A percentile compares a stretch with the other conserved stretches of the same genome.
Conservation (phyloP, 1,140 invertebrate genomes). For the Acarapis woodi region DNA sequence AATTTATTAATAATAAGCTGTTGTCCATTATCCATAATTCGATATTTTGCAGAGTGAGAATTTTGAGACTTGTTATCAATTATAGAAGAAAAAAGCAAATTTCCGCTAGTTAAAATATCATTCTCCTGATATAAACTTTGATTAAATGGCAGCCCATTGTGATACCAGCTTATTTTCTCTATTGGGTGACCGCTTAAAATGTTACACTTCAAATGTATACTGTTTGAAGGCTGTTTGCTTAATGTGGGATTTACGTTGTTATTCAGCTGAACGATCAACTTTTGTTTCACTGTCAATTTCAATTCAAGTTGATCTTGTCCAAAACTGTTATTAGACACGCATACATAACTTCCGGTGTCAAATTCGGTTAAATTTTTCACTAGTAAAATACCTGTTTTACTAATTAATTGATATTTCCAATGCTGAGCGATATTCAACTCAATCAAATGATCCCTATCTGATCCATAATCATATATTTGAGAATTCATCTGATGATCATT, state of each 20-base stretch:
- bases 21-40: too few species aligned
- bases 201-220: too few species aligned
- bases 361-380: conserved; percentile 8
- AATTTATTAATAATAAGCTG: too few species aligned
- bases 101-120: too few species aligned
- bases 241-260: neutral
- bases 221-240: too few species aligned
- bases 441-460: neutral
- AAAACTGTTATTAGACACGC: conserved; percentile 14
- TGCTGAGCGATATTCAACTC: neutral
- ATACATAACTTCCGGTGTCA: conserved; percentile 13
- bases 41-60: too few species aligned
- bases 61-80: too few species aligned
- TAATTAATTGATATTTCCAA: neutral
- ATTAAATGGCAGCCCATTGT: neutral
- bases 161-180: neutral
- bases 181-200: neutral
- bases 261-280: neutral
- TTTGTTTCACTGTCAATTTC: conserved; percentile 11
- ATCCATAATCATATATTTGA: neutral
- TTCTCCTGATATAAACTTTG: too few species aligned
- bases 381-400: conserved; percentile 10
- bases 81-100: too few species aligned
- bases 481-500: neutral
- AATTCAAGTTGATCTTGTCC: conserved; percentile 14